Percentiles rank a stretch among this genome's conserved stretches.
These are phyloP conservation scores for Artemisiospiza belli DNA, from an alignment of 2,113 vertebrate genomes.

Conservation along the genomic window DNA sequence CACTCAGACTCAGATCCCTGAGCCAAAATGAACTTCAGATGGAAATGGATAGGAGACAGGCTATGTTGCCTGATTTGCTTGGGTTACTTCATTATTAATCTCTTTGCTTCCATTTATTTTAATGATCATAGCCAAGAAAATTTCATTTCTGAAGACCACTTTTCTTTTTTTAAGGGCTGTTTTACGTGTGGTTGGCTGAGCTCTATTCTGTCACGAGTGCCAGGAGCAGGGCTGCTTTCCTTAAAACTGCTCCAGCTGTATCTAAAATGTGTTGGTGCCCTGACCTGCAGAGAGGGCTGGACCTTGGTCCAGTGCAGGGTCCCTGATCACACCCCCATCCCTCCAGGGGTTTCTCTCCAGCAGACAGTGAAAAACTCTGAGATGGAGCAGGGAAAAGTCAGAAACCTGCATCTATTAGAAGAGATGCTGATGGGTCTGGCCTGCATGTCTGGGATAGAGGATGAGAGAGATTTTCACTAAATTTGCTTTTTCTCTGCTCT, in stretches of 20 bases:
- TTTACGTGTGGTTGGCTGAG: fast-evolving
- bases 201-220: neutral
- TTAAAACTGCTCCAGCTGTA: fast-evolving
- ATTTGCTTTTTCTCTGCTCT: neutral
- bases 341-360: neutral
- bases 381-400: neutral
- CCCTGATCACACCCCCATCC: fast-evolving
- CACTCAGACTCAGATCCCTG: neutral
- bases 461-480: neutral
- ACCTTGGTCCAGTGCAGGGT: neutral
- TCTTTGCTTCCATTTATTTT: slow-evolving; percentile 32
- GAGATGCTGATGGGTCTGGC: neutral
- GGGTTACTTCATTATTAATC: slow-evolving; percentile 61
- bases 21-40: slow-evolving; percentile 16
- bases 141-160: neutral
- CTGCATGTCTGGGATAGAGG: neutral
- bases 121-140: neutral
- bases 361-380: neutral
- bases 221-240: neutral
- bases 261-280: neutral
- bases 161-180: neutral
- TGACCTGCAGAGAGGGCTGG: neutral
- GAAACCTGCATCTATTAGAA: neutral
- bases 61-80: neutral
- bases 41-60: neutral